A percentile compares a stretch with the other conserved stretches of the same genome.
These are phyloP conservation scores for Centroberyx gerrardi DNA, from an alignment of 2,797 vertebrate species.

Conservation along the genomic window DNA sequence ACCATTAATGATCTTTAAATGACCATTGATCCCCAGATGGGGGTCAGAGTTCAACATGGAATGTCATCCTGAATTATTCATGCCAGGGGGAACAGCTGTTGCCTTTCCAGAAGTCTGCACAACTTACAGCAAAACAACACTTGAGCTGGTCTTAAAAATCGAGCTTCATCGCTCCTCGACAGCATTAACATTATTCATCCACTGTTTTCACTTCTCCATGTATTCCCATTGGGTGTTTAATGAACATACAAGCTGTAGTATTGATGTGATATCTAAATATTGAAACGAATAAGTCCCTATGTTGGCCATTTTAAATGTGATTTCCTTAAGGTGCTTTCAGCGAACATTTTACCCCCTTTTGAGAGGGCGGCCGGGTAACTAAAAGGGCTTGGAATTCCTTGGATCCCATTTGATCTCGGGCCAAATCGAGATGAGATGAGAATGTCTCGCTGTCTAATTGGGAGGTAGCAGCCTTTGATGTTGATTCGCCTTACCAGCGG, in stretches of 20 bases:
- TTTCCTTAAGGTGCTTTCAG: constrained; percentile 57
- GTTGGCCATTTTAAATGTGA: constrained; percentile 56
- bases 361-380: constrained; percentile 52
- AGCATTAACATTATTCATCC: constrained; percentile 13
- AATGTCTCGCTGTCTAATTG: constrained; percentile 75
- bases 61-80: constrained; percentile 55
- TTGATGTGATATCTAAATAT: constrained; percentile 55
- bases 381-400: constrained; percentile 51
- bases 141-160: constrained; percentile 15
- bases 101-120: constrained; percentile 11
- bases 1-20: constrained; percentile 34
- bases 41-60: constrained; percentile 34
- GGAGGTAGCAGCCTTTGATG: constrained; percentile 77
- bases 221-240: constrained; percentile 10
- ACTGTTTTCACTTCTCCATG: constrained; percentile 21
- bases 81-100: constrained; percentile 39
- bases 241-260: constrained; percentile 19
- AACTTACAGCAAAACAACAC: constrained; percentile 3
- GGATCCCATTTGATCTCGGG: constrained; percentile 77
- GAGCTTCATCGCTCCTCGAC: neutral
- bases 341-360: constrained; percentile 55
- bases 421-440: constrained; percentile 74
- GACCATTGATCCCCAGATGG: constrained; percentile 40
- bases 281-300: constrained; percentile 26
- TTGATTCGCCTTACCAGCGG: constrained; percentile 55